Base-by-base conservation (phyloP, 2,113 vertebrate species). In the Chloroceryle aenea region DNA sequence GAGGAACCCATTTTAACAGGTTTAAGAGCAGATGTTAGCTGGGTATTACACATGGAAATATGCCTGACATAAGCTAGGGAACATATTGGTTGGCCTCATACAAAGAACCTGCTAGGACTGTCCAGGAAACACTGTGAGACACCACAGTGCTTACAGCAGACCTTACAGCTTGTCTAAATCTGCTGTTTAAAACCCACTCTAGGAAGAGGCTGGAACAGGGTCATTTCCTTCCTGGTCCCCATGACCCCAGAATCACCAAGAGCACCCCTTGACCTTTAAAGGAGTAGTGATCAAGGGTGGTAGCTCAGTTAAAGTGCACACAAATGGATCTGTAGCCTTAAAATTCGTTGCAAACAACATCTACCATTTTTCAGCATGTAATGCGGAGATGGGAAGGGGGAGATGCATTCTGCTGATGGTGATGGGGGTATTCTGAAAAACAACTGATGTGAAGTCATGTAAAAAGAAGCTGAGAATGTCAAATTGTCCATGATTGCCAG, bases 401-500 rank as follows among this genome's bases (percentile, higher is more conserved):
- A 89, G 21, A 48, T 43, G 43, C 23, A 78, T 95, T 93, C 81
- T 84, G 61, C n/a, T 74, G 59, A 22, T 32, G 47, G 10, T 26
- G n/a, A 40, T 12, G 15, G 18, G 23, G 68, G 71, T 66, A 75
- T 72, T 79, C 69, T 73, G 29, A 73, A 78, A 82, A 79, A 47
- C 16, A 85, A 62, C n/a, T 45, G 20, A 52, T 26, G 20, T 53
- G 20, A 64, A 76, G 48, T 81, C 38, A 36, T 32, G 22, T 21
- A 73, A 88, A 95, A 91, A 69, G 26, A 95, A 94, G 79, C 55
- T 83, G 93, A 96, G 91, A 93, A 55, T 87, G 76, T 85, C 63
- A 69, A 73, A 91, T 66, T 80, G 80, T 95, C 93, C 94, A 75
- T 63, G 88, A 76, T 96, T 97, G 92, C 97, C 82, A 96, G 93